phyloP scores from a whole-genome alignment of 2,797 vertebrate genomes.

The Betta splendens region DNA sequence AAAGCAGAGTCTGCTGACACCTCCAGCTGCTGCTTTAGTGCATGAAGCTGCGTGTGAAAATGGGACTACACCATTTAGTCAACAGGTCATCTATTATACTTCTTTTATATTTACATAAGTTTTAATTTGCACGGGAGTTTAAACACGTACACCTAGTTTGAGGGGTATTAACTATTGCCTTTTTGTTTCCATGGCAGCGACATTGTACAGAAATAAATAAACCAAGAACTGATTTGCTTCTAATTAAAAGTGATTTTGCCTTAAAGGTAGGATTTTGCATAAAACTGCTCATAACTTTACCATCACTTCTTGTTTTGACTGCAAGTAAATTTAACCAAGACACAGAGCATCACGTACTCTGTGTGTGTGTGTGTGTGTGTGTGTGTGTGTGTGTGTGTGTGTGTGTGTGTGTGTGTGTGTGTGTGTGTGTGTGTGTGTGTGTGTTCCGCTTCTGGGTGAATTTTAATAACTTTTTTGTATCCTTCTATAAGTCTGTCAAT shows the following conservation, averaged over 20 bases:
- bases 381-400: neutral
- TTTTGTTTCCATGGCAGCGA: neutral
- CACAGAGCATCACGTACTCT: neutral
- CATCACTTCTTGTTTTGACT: constrained; percentile 19
- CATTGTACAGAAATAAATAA: neutral
- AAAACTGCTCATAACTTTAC: constrained; percentile 26
- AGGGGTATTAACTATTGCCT: neutral
- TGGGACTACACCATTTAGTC: constrained; percentile 4
- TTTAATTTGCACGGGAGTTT: too few species aligned
- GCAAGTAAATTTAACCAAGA: neutral
- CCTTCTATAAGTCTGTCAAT: constrained; percentile 51
- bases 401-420: neutral
- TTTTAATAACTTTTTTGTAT: constrained; percentile 48
- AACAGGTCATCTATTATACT: too few species aligned
- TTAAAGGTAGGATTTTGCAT: constrained; percentile 12
- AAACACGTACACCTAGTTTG: too few species aligned
- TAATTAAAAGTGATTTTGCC: constrained; percentile 25
- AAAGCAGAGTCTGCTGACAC: constrained; percentile 1
- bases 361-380: neutral
- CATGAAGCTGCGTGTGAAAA: constrained; percentile 20
- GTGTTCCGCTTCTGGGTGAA: constrained; percentile 27
- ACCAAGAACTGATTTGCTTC: constrained; percentile 22
- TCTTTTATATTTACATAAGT: too few species aligned
- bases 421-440: neutral
- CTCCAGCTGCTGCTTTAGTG: constrained; percentile 8